Evolutionary conservation across 1,140 invertebrate genomes (phyloP).

Genomic region (Drosophila ficusphila): DNA sequence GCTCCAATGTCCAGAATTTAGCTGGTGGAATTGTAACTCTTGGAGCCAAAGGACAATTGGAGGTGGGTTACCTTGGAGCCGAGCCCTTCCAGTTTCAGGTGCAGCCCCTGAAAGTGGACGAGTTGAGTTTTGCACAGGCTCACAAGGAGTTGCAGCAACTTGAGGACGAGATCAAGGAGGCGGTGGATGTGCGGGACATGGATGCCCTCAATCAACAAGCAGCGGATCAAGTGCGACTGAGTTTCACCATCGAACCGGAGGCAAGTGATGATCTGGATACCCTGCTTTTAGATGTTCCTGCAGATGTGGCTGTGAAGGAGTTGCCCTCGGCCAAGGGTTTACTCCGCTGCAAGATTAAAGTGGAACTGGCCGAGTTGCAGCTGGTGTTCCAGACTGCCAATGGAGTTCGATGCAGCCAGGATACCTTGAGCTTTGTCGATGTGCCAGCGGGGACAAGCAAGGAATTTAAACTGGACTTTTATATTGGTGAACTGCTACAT

Average conservation of each 20-base stretch:
- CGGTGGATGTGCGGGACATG: conserved; percentile 74
- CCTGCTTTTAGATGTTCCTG: conserved; percentile 66
- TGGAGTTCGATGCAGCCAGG: conserved; percentile 67
- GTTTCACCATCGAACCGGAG: conserved; percentile 55
- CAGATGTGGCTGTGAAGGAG: conserved; percentile 74
- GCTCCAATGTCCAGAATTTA: conserved; percentile 72
- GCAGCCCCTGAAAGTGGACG: conserved; percentile 66
- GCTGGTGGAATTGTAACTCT: conserved; percentile 75
- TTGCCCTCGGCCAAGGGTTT: conserved; percentile 60
- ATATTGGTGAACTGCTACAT: conserved; percentile 66
- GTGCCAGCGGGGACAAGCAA: conserved; percentile 47
- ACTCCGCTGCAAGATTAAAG: conserved; percentile 56
- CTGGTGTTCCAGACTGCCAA: conserved; percentile 54
- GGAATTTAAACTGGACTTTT: conserved; percentile 66
- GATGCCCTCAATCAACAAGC: conserved; percentile 74
- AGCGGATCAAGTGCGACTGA: conserved; percentile 67
- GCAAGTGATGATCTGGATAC: conserved; percentile 66
- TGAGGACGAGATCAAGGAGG: conserved; percentile 82
- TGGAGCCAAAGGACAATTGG: conserved; percentile 58
- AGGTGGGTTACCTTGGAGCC: conserved; percentile 76
- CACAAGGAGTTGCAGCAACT: conserved; percentile 79
- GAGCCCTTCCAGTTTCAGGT: conserved; percentile 80
- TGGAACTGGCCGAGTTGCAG: conserved; percentile 71
- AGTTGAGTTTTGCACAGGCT: conserved; percentile 72
- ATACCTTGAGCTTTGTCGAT: conserved; percentile 62